Conservation (phyloP, 1,140 invertebrate genomes). For the Chironomus striatipennis region DNA sequence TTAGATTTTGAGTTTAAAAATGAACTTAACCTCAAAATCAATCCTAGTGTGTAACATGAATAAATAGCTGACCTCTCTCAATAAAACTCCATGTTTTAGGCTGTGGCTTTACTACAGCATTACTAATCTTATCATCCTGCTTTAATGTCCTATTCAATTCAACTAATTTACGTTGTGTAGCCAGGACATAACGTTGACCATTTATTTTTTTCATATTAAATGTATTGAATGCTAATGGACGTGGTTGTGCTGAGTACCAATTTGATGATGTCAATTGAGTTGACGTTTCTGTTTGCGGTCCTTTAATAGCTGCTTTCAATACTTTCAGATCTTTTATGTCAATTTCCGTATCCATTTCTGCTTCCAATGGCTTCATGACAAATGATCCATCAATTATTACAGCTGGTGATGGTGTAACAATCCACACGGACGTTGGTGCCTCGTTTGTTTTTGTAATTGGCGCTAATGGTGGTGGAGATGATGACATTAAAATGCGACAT, state of each 20-base stretch:
- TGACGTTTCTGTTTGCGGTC: not conserved
- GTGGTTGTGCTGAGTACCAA: not conserved
- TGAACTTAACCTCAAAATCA: no score
- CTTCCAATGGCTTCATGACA: no score
- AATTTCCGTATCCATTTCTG: no score
- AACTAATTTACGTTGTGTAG: not conserved
- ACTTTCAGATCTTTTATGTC: constrained; percentile 14
- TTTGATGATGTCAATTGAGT: not conserved
- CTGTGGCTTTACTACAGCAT: not conserved
- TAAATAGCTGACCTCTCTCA: not conserved
- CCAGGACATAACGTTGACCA: not conserved
- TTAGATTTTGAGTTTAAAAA: no score
- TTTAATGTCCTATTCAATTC: not conserved
- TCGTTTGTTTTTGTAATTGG: not conserved
- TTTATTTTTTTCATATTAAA: not conserved
- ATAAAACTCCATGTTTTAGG: constrained; percentile 10
- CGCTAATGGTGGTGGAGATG: not conserved
- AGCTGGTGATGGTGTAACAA: not conserved
- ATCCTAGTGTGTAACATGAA: not conserved
- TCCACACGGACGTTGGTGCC: not conserved
- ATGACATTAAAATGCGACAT: not conserved
- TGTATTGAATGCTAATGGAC: not conserved
- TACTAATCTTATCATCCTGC: not conserved
- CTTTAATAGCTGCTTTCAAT: not conserved
- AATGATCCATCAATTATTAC: no score